These are phyloP conservation scores for Semaprochilodus insignis DNA, from an alignment of 2,797 vertebrate genomes.

Conservation along the genomic window DNA sequence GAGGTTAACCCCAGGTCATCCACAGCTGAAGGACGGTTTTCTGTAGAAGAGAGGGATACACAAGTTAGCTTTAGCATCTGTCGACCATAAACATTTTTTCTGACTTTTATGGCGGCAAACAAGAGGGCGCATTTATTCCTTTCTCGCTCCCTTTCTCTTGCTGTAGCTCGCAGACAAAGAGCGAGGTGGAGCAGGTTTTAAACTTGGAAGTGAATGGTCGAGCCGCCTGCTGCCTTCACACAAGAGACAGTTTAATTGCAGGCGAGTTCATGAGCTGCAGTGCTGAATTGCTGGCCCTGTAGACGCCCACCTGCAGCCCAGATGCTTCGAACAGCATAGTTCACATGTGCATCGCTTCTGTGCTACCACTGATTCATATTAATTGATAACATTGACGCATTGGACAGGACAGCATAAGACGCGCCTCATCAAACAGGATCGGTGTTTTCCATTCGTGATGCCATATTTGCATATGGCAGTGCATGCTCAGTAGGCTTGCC, in stretches of 20 bases:
- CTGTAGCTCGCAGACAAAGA: conserved; percentile 68
- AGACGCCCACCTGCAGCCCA: conserved; percentile 33
- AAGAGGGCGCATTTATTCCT: conserved; percentile 68
- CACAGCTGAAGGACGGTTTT: conserved; percentile 63
- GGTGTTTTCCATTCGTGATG: not conserved
- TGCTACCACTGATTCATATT: conserved; percentile 29
- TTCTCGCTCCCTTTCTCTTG: conserved; percentile 48
- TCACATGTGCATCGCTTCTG: conserved; percentile 41
- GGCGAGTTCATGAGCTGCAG: conserved; percentile 49
- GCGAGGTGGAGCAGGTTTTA: conserved; percentile 62
- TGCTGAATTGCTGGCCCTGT: conserved; percentile 12
- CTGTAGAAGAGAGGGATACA: conserved; percentile 29
- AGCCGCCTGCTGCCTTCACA: conserved; percentile 64
- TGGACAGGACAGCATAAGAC: not conserved
- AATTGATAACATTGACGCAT: conserved; percentile 41
- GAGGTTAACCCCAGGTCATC: conserved; percentile 78
- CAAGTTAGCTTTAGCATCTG: conserved; percentile 80
- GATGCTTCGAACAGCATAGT: conserved; percentile 46
- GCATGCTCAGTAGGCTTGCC: not conserved
- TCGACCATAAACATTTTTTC: conserved; percentile 76
- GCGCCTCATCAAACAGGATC: not conserved
- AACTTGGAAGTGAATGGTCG: conserved; percentile 67
- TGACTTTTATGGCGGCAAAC: conserved; percentile 81
- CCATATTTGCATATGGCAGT: conserved; percentile 20
- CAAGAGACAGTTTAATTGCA: conserved; percentile 69